These are phyloP conservation scores for Calcarius lapponicus DNA, from an alignment of 2,797 vertebrate genomes.

Conservation along the genomic window DNA sequence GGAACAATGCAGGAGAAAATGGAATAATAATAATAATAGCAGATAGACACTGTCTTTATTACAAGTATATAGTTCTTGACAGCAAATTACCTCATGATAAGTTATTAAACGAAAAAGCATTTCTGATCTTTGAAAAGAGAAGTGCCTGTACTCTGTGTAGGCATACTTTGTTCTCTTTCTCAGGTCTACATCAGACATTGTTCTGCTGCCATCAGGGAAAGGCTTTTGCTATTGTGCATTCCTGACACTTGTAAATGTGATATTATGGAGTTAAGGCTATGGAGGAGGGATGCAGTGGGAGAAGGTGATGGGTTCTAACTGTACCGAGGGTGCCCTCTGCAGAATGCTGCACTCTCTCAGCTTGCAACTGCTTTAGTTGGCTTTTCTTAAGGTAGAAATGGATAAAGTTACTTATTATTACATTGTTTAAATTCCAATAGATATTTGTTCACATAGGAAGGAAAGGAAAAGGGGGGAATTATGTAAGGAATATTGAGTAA, in stretches of 20 bases:
- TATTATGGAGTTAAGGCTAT: background rate
- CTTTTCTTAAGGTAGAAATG: background rate
- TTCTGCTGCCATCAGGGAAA: conserved; percentile 30
- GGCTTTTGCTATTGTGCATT: background rate
- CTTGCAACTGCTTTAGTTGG: background rate
- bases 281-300: background rate
- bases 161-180: conserved; percentile 7
- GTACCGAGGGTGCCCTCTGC: conserved; percentile 76
- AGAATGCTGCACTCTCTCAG: conserved; percentile 3
- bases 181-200: background rate
- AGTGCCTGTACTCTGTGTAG: background rate
- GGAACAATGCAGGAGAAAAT: conserved; percentile 10
- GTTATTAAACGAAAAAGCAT: conserved; percentile 41
- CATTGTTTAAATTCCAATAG: background rate
- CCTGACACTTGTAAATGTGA: conserved; percentile 43
- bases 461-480: background rate
- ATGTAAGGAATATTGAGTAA: background rate
- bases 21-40: conserved; percentile 28
- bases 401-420: rapidly evolving
- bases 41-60: background rate
- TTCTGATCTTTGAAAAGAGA: conserved; percentile 46
- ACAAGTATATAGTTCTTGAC: background rate
- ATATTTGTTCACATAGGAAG: background rate
- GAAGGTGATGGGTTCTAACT: background rate
- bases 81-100: conserved; percentile 42